Conservation (phyloP, 1,140 invertebrate species). For the Nymphalis io region DNA sequence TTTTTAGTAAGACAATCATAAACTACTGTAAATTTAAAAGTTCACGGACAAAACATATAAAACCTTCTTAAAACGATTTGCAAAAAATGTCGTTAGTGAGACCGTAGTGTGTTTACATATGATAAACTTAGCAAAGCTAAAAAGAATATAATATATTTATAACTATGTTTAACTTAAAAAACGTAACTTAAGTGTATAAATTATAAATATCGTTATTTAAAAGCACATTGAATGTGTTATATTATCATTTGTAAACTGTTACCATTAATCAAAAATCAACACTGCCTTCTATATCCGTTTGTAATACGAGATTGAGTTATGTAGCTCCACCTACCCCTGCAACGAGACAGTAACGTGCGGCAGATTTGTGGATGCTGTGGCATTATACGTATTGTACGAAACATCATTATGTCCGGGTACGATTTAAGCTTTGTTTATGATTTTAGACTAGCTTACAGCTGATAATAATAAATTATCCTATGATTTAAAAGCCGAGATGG, state of each 20-base stretch:
- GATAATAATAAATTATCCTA: neutral
- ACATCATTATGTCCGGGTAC: neutral
- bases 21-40: too few relatives aligned
- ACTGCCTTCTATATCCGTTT: conserved; percentile 3
- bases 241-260: neutral
- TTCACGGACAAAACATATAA: too few relatives aligned
- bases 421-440: neutral
- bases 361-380: conserved; percentile 2
- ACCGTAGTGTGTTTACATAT: too few relatives aligned
- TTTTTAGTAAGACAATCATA: too few relatives aligned
- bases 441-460: neutral
- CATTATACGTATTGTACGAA: neutral
- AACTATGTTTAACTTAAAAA: too few relatives aligned
- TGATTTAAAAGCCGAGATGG: too few relatives aligned
- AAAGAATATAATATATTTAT: too few relatives aligned
- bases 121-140: too few relatives aligned
- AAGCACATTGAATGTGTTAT: neutral
- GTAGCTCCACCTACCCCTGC: neutral
- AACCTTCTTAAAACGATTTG: too few relatives aligned
- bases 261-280: neutral
- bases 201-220: too few relatives aligned
- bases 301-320: conserved; percentile 5
- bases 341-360: conserved; percentile 5
- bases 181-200: too few relatives aligned
- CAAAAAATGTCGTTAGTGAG: too few relatives aligned